Evolutionary conservation across 2,888 invertebrate species (phyloP), one percentile per base, ranked within the genome.

Genomic region (Eugnorisma glareosa): DNA sequence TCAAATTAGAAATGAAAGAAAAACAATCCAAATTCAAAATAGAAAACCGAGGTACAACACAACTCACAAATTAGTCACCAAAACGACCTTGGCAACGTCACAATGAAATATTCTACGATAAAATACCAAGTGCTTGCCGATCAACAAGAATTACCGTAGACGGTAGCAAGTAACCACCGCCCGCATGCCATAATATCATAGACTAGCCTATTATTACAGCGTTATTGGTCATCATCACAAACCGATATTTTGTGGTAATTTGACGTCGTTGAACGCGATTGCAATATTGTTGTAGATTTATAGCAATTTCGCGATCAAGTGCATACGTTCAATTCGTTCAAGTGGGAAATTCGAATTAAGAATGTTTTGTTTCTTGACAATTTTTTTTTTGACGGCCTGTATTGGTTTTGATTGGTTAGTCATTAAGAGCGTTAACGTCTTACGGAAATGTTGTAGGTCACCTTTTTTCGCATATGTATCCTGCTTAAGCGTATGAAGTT

Each of bases 221-320:
- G 84, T 91, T 92, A 92, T 93, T 92, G 92, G 90, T 86, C 86
- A 89, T 59, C 59, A 59, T 90, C 85, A 88, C 87, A 87, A 89
- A 88, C 91, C 90, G 90, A 93, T 92, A 93, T 91, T 93, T 93
- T 93, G 93, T 90, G 90, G 92, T 92, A 91, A 92, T 93, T 93
- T 91, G 89, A 87, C 88, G 90, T 87, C 75, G 86, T 77, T 75
- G 74, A 72, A 78, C 86, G 85, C 84, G 79, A 90, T 89, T 86
- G 88, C 87, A 75, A 85, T 84, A 70, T 76, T 88, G 84, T 86
- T 85, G 88, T 84, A 87, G 86, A 89, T 89, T 90, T 89, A 89
- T 89, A 81, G 86, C 85, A 85, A 89, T 88, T 89, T 89, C 77
- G 79, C 77, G 80, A 77, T 78, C 75, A 74, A 75, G 73, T 78